A percentile compares a stretch with the other conserved stretches of the same genome.
Evolutionary conservation across 2,113 vertebrate genomes (phyloP).

Genomic region (Pyrgilauda ruficollis): DNA sequence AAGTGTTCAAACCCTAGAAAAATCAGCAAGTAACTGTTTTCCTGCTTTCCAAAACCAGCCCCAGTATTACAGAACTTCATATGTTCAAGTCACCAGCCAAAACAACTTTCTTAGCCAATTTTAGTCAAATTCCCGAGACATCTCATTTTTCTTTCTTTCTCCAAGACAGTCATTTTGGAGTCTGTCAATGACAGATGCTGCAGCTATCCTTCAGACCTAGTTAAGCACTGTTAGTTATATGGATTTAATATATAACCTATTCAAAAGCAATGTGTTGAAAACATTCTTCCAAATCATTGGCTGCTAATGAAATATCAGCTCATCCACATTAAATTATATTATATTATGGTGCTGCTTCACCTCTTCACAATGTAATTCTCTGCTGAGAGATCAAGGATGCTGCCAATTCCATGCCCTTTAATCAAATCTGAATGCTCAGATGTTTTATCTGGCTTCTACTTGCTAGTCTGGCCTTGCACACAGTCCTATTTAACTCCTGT

Average conservation of each 20-base stretch:
- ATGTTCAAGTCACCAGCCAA: background rate
- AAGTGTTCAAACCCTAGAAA: background rate
- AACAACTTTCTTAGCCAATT: background rate
- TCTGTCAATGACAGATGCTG: background rate
- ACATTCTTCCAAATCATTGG: slow-evolving; percentile 3
- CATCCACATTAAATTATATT: background rate
- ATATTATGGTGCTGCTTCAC: background rate
- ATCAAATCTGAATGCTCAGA: slow-evolving; percentile 13
- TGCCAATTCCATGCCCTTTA: background rate
- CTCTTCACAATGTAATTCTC: background rate
- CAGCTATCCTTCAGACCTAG: background rate
- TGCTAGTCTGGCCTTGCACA: background rate
- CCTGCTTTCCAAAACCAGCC: background rate
- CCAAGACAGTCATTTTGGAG: background rate
- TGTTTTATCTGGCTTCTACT: slow-evolving; percentile 9
- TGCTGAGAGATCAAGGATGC: background rate
- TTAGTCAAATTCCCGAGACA: background rate
- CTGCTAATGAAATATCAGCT: slow-evolving; percentile 36
- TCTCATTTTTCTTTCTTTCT: background rate
- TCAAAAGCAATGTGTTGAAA: slow-evolving; percentile 4
- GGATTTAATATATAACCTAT: background rate
- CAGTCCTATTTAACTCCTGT: background rate
- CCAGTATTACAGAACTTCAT: background rate
- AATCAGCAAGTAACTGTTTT: background rate
- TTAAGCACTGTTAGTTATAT: background rate